Percentiles rank a stretch among this genome's conserved stretches.
Conservation (phyloP, 2,113 vertebrate species). For the Psilopsiagon aymara region DNA sequence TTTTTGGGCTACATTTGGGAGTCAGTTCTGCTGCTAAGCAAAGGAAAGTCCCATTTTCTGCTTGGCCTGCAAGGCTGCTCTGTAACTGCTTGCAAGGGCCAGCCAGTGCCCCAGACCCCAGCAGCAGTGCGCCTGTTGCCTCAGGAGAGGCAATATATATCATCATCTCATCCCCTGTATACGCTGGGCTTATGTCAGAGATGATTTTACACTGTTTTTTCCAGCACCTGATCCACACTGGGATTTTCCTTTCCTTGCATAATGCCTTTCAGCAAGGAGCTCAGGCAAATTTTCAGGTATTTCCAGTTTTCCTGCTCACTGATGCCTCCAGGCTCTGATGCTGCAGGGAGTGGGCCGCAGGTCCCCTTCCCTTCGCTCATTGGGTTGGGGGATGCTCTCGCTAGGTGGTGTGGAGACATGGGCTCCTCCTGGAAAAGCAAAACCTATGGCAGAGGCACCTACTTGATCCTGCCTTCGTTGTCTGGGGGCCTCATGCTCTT, state of each 20-base stretch:
- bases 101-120: not conserved
- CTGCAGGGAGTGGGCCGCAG: rapidly evolving
- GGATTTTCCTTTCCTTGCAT: constrained; percentile 9
- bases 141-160: not conserved
- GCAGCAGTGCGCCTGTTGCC: not conserved
- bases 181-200: not conserved
- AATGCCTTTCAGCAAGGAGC: not conserved
- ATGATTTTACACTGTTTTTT: constrained; percentile 16
- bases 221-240: not conserved
- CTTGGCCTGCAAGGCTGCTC: not conserved
- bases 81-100: not conserved
- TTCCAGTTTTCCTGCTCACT: constrained; percentile 47
- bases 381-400: not conserved
- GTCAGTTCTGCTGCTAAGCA: not conserved
- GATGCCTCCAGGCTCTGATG: not conserved
- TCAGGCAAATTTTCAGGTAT: constrained; percentile 52
- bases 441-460: not conserved
- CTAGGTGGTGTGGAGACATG: not conserved
- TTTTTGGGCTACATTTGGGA: not conserved
- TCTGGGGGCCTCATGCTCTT: not conserved
- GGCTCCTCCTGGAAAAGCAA: not conserved
- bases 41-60: not conserved
- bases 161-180: not conserved
- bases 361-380: not conserved
- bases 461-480: not conserved